These are phyloP conservation scores for Merluccius polli DNA, from an alignment of 2,797 vertebrate species.

Conservation along the genomic window DNA sequence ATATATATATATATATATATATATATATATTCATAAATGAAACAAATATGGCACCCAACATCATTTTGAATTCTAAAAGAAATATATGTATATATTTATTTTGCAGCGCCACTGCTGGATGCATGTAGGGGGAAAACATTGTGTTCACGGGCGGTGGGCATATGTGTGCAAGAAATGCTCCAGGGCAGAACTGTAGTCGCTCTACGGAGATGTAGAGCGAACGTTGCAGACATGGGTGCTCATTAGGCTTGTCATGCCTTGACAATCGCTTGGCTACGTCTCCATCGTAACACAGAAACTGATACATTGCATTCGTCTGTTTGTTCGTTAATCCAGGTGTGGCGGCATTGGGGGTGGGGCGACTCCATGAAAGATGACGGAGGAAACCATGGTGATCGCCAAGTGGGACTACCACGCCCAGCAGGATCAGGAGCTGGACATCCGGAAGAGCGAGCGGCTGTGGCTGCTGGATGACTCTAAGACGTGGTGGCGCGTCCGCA, in stretches of 20 bases:
- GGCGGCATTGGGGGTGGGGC: constrained; percentile 58
- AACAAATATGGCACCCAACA: no score
- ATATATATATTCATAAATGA: no score
- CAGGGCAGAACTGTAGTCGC: no score
- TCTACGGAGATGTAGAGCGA: no score
- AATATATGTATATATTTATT: neutral
- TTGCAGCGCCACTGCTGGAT: neutral
- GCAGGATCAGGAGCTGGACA: constrained; percentile 92
- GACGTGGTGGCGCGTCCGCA: constrained; percentile 90
- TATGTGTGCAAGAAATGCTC: no score
- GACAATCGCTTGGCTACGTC: neutral
- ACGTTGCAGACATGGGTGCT: no score
- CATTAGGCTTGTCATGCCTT: neutral
- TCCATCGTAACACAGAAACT: neutral
- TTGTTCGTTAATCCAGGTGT: neutral
- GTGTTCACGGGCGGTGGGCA: no score
- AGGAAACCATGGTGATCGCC: constrained; percentile 90
- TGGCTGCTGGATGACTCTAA: constrained; percentile 89
- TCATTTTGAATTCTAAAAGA: no score
- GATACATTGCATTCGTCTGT: neutral
- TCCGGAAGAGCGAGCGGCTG: constrained; percentile 87
- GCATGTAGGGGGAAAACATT: no score
- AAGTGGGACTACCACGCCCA: constrained; percentile 95
- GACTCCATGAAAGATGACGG: constrained; percentile 95
- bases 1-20: no score